Evolutionary conservation across 2,113 vertebrate genomes (phyloP).

Genomic region (Oryzias javanicus): DNA sequence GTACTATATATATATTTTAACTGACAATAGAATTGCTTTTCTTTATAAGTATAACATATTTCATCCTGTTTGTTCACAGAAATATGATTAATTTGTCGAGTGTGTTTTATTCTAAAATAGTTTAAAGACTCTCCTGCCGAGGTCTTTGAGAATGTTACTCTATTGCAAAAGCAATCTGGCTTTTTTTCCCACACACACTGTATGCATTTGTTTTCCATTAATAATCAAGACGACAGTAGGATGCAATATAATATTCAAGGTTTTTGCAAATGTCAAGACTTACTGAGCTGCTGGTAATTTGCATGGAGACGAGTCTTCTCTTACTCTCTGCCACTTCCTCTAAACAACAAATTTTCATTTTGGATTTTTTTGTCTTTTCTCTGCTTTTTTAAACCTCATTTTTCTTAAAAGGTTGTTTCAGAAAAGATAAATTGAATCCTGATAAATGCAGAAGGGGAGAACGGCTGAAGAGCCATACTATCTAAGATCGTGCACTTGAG

Average conservation of each 20-base stretch:
- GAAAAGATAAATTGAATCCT: constrained; percentile 27
- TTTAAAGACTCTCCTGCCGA: no score
- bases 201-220: constrained; percentile 55
- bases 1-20: no score
- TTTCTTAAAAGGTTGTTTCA: constrained; percentile 35
- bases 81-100: no score
- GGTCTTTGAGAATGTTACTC: constrained; percentile 25
- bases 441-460: constrained; percentile 28
- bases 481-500: constrained; percentile 54
- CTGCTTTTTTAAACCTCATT: constrained; percentile 8
- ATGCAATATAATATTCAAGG: constrained; percentile 63
- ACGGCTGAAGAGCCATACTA: constrained; percentile 37
- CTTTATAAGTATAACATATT: no score
- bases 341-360: constrained; percentile 11
- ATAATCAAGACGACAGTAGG: constrained; percentile 61
- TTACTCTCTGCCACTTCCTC: constrained; percentile 26
- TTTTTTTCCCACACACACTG: constrained; percentile 27
- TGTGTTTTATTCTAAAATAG: no score
- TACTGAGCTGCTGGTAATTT: constrained; percentile 51
- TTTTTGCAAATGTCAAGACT: constrained; percentile 66
- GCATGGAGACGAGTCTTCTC: constrained; percentile 41
- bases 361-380: constrained; percentile 24
- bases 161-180: constrained; percentile 46
- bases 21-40: no score
- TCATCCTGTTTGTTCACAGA: no score